A percentile compares a stretch with the other conserved stretches of the same genome.
These are phyloP conservation scores for Phytoseiulus persimilis DNA, from an alignment of 2,888 invertebrate genomes.

Conservation along the genomic window DNA sequence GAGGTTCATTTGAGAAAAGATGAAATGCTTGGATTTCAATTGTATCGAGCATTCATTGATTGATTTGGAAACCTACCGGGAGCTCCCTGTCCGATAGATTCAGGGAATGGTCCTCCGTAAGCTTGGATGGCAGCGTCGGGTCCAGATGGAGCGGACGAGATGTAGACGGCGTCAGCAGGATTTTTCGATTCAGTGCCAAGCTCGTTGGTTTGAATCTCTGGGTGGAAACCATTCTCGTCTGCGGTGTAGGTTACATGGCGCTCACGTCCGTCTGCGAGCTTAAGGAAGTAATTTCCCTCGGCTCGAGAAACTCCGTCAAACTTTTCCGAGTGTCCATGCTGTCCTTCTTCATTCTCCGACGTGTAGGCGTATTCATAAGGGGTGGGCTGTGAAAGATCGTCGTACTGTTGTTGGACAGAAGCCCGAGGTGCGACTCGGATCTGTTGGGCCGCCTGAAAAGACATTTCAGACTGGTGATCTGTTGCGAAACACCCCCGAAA, in stretches of 20 bases:
- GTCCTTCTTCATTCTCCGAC: constrained; percentile 22
- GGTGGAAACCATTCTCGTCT: constrained; percentile 27
- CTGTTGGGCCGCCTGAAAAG: not conserved
- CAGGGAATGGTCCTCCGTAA: constrained; percentile 35
- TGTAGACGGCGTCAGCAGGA: constrained; percentile 32
- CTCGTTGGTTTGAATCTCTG: constrained; percentile 29
- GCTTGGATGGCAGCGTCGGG: constrained; percentile 35
- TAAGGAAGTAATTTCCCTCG: constrained; percentile 15
- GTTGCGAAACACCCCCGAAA: too few relatives aligned
- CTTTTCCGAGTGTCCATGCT: constrained; percentile 28
- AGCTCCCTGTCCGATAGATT: constrained; percentile 15
- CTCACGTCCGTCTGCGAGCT: constrained; percentile 25
- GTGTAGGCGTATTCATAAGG: constrained; percentile 35
- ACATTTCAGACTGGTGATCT: not conserved
- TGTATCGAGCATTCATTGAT: not conserved
- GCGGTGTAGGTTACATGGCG: constrained; percentile 34
- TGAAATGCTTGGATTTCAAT: not conserved
- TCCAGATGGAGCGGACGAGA: constrained; percentile 30
- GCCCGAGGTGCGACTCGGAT: constrained; percentile 18
- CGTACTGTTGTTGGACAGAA: not conserved
- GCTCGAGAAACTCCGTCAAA: constrained; percentile 23
- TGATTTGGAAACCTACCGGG: not conserved
- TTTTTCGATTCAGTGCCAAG: constrained; percentile 25
- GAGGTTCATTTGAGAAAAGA: not conserved
- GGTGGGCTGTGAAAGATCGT: constrained; percentile 19